These are phyloP conservation scores for Melanotaenia maccullochi DNA, from an alignment of 2,797 vertebrate genomes.

Conservation along the genomic window DNA sequence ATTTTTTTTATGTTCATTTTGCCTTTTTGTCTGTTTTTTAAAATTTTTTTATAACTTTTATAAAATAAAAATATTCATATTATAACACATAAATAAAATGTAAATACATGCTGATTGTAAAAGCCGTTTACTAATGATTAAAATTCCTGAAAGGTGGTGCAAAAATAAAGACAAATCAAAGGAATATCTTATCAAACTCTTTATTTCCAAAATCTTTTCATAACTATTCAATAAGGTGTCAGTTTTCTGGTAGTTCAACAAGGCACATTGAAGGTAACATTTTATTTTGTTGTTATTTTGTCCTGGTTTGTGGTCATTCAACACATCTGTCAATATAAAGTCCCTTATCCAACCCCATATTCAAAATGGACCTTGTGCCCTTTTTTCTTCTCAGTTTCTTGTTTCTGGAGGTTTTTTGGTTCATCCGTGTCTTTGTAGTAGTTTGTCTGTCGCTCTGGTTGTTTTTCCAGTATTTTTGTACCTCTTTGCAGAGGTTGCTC, in stretches of 20 bases:
- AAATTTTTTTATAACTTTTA: no score
- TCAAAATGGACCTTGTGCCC: background rate
- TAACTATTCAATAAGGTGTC: conserved; percentile 1
- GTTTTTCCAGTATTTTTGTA: background rate
- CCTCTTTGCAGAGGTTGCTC: background rate
- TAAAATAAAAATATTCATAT: no score
- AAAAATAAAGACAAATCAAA: conserved; percentile 11
- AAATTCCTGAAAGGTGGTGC: background rate
- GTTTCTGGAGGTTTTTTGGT: background rate
- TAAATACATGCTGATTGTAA: background rate
- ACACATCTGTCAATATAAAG: background rate
- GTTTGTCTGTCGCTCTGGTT: background rate
- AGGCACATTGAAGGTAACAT: conserved; percentile 20
- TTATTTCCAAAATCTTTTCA: conserved; percentile 21
- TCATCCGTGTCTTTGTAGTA: background rate
- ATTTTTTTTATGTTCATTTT: no score
- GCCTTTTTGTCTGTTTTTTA: no score
- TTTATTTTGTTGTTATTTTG: background rate
- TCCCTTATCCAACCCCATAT: no score
- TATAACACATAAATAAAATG: no score
- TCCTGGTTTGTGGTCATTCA: background rate
- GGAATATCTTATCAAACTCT: background rate
- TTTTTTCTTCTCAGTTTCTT: background rate
- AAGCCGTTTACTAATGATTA: background rate
- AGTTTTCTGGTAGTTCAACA: conserved; percentile 14